These are phyloP conservation scores for Gobio occitaniae DNA, from an alignment of 2,797 vertebrate genomes.

Conservation along the genomic window DNA sequence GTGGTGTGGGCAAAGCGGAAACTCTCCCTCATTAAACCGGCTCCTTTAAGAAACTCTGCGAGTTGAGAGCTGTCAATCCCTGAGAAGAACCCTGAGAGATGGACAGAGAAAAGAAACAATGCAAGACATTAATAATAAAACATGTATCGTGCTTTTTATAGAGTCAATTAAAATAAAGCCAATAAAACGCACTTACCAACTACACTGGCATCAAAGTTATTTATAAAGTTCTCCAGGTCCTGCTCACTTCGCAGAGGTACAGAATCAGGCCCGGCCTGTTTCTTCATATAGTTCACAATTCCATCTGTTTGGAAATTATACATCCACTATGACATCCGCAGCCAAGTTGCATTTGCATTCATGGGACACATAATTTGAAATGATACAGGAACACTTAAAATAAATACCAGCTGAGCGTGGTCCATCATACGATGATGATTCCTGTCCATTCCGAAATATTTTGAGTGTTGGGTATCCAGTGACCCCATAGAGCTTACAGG, in stretches of 20 bases:
- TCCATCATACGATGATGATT: slow-evolving; percentile 75
- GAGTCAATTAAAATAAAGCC: neutral
- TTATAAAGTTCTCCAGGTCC: slow-evolving; percentile 72
- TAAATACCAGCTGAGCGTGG: slow-evolving; percentile 71
- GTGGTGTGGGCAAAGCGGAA: slow-evolving; percentile 77
- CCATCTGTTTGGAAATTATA: slow-evolving; percentile 68
- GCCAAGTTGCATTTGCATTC: neutral
- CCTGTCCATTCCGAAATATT: slow-evolving; percentile 77
- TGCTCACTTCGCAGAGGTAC: slow-evolving; percentile 65
- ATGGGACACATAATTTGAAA: neutral
- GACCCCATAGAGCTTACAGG: slow-evolving; percentile 73
- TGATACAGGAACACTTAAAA: neutral
- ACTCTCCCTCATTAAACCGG: slow-evolving; percentile 74
- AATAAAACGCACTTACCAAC: slow-evolving; percentile 67
- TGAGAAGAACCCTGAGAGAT: slow-evolving; percentile 74
- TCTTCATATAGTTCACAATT: slow-evolving; percentile 77
- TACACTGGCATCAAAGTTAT: slow-evolving; percentile 76
- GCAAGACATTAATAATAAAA: neutral
- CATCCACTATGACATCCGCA: neutral
- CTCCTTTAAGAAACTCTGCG: slow-evolving; percentile 75
- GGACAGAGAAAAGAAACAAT: neutral
- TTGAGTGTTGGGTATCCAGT: slow-evolving; percentile 80
- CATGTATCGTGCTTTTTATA: neutral
- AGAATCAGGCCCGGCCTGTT: slow-evolving; percentile 78
- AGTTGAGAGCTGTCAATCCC: slow-evolving; percentile 62